Percentiles rank a stretch among this genome's conserved stretches.
phyloP scores from a whole-genome alignment of 2,113 vertebrate genomes.

The Taxidea taxus region DNA sequence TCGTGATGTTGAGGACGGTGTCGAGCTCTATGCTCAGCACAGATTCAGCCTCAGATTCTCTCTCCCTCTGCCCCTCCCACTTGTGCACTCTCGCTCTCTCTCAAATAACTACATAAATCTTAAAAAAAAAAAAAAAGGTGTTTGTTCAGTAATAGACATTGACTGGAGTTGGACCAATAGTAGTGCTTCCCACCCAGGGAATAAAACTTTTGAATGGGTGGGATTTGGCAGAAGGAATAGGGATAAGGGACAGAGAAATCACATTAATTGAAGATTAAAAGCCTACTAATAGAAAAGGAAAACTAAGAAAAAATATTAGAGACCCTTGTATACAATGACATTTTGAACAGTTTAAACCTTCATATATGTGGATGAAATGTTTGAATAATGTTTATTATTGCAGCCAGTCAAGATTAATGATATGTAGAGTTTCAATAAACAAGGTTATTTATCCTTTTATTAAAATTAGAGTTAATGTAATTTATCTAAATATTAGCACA shows the following conservation, averaged over 20 bases:
- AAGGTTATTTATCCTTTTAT: slow-evolving; percentile 33
- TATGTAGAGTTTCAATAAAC: not conserved
- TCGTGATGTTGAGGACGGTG: not conserved
- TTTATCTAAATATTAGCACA: not conserved
- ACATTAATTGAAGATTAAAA: not conserved
- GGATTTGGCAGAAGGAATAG: not conserved
- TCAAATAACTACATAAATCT: not conserved
- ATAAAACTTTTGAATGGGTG: not conserved
- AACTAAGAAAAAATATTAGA: not conserved
- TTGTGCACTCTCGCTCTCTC: not conserved
- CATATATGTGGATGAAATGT: not conserved
- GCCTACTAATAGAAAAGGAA: not conserved
- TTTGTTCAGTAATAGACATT: not conserved
- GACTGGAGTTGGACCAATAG: not conserved
- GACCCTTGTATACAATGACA: not conserved
- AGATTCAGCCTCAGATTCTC: not conserved
- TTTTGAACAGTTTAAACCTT: slow-evolving; percentile 10
- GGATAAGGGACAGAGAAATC: not conserved
- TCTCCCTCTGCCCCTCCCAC: not conserved
- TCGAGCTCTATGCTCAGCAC: not conserved
- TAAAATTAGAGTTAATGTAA: slow-evolving; percentile 11
- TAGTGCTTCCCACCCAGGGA: not conserved
- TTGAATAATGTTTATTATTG: slow-evolving; percentile 24
- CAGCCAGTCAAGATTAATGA: not conserved
- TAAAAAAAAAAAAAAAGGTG: not conserved